Base-by-base conservation (phyloP, 2,797 vertebrate genomes). In the Galago senegalensis region DNA sequence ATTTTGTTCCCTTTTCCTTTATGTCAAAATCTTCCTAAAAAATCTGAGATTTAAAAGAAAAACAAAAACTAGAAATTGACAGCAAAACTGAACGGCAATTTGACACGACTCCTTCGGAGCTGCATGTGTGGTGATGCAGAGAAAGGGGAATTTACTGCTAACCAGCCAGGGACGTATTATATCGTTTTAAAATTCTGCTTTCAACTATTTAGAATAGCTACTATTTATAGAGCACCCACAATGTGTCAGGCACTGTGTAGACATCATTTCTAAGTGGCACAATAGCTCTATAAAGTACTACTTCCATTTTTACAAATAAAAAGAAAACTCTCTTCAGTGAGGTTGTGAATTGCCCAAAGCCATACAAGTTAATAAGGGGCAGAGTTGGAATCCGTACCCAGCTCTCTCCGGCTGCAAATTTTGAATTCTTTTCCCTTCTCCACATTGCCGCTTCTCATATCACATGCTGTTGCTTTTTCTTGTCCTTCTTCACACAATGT, bases 281-380 rank as follows among this genome's bases (percentile, higher is more conserved):
- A 8, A 40, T 40, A 82, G 56, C 76, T 70, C 65, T 88, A 31
- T 76, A 80, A 93, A 81, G 53, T 25, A 75, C 40, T 10, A 65
- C 46, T 72, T 89, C 21, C 34, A 75, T 88, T 88, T 89, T 73
- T 46, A 69, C 40, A 91, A 89, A 80, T 83, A n/a, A 85, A 80
- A 63, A 81, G 70, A 49, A 83, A 61, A 60, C 34, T 60, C 13
- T 63, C 69, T 49, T 88, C 31, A 16, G 60, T 49, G 53, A 84
- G 79, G 27, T 7, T 91, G 53, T 53, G 69, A 86, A 53, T 70
- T 79, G 34, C 70, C 87, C 89, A 84, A 73, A 91, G 75, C 65
- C 69, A 25, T 20, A 72, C 49, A 86, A 37, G 40, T 49, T 56
- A 60, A 13, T 56, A 65, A n/a, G 17, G 10, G 13, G 37, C 46